Percentiles rank a stretch among this genome's conserved stretches.
These are phyloP conservation scores for Hyalella azteca DNA, from an alignment of 2,888 invertebrate species.

Conservation along the genomic window DNA sequence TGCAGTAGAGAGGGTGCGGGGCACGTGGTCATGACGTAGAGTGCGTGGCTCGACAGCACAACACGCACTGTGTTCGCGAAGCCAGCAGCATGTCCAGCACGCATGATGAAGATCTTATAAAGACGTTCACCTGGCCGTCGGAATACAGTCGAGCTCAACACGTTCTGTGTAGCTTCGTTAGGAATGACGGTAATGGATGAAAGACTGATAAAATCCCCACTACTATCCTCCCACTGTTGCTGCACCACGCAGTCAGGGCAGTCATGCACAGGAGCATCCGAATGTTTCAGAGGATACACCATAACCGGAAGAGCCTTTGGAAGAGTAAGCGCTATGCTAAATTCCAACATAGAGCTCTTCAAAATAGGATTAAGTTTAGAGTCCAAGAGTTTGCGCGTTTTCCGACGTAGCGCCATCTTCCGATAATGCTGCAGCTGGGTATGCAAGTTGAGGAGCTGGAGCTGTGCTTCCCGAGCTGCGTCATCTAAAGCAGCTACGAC, in stretches of 20 bases:
- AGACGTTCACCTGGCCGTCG: conserved; percentile 9
- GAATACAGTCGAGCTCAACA: not conserved
- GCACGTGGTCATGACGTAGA: conserved; percentile 35
- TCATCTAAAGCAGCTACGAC: conserved; percentile 34
- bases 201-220: not conserved
- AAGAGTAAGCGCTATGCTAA: not conserved
- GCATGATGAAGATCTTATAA: conserved; percentile 31
- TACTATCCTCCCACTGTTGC: not conserved
- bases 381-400: not conserved
- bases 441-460: conserved; percentile 30
- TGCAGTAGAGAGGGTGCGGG: conserved; percentile 23
- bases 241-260: conserved; percentile 22
- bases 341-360: not conserved
- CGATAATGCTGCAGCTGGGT: conserved; percentile 24
- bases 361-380: conserved; percentile 21
- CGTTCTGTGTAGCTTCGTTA: conserved; percentile 8
- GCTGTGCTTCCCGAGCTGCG: conserved; percentile 33
- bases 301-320: not conserved
- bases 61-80: conserved; percentile 21
- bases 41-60: conserved; percentile 37
- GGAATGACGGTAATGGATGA: not conserved
- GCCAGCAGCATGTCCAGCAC: conserved; percentile 11
- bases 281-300: conserved; percentile 10
- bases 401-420: conserved; percentile 26
- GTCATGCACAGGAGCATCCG: not conserved